Evolutionary conservation across 2,888 invertebrate species (phyloP).

Genomic region (Xanthorhoe designata): DNA sequence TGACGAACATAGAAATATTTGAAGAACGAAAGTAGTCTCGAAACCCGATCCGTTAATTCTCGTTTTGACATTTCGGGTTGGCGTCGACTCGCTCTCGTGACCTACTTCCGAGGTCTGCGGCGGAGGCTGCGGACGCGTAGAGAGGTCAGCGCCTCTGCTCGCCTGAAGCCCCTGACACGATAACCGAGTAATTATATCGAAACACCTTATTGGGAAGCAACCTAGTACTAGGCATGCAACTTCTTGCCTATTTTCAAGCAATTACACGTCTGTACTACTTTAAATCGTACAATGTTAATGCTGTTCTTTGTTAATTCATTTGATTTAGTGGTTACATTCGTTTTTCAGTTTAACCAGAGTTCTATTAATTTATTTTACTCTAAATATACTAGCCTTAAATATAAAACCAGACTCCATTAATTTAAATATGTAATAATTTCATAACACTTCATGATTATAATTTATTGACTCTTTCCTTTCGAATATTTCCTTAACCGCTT

Average conservation of each 20-base stretch:
- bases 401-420: background rate
- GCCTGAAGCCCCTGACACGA: constrained; percentile 59
- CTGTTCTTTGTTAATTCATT: background rate
- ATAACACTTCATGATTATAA: background rate
- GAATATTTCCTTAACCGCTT: background rate
- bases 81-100: constrained; percentile 59
- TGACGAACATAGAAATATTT: background rate
- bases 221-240: constrained; percentile 28
- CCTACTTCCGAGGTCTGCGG: constrained; percentile 68
- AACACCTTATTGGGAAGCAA: constrained; percentile 36
- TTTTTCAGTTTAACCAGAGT: no score
- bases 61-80: constrained; percentile 58
- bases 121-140: constrained; percentile 68
- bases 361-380: background rate
- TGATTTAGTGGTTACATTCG: background rate
- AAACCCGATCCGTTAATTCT: constrained; percentile 22
- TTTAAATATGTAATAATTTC: background rate
- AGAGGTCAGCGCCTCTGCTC: constrained; percentile 65
- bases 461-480: background rate
- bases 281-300: constrained; percentile 4
- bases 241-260: constrained; percentile 19
- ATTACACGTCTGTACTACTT: constrained; percentile 27
- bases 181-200: constrained; percentile 52
- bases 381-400: background rate
- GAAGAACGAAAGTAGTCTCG: constrained; percentile 1